Evolutionary conservation across 1,140 invertebrate species (phyloP), one percentile per base, ranked within the genome.

Genomic region (Caligus rogercresseyi): DNA sequence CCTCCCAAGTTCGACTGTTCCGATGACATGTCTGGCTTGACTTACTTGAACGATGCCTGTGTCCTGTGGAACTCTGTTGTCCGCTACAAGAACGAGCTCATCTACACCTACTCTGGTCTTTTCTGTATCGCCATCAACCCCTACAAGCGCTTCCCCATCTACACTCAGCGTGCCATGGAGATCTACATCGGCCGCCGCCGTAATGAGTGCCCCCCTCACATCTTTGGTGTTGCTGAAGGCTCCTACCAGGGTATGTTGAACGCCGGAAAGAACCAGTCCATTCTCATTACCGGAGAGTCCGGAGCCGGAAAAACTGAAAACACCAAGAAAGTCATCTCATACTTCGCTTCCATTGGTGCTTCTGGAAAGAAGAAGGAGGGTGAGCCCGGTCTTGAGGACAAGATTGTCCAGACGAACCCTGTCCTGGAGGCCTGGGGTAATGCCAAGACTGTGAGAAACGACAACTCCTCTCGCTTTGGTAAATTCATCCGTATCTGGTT

Each of bases 401-500:
- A 62, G 25, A 62, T 62, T 21, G 60, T 62, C 18, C 60, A 62
- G 76, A 95, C 92, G 76, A 98, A 98, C 78, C 93, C 93, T 71
- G 93, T 98, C 71, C 85, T 98, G 80, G 93, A 98, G 81, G 92
- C 93, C 70, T 98, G 95, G 75, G 93, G 93, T 89, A 98, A 97
- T 81, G 93, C 93, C 74, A 98, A 98, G 84, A 98, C 93, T 72
- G 89, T 92, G 72, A 89, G 93, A 88, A 97, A 98, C 79, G 93
- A 98, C 80, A 97, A 98, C 86, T 97, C 93, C 20, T 98, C 93
- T 67, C 88, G 93, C 83, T 92, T 93, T 85, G 88, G 88, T 90
- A 92, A 99, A 89, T 99, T 99, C 84, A 98, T 99, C 81, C 90
- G 95, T 86, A 98, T 98, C 76, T 94, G 98, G 77, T 99, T 99